phyloP scores from a whole-genome alignment of 2,797 vertebrate genomes.

The Cyclura pinguis region DNA sequence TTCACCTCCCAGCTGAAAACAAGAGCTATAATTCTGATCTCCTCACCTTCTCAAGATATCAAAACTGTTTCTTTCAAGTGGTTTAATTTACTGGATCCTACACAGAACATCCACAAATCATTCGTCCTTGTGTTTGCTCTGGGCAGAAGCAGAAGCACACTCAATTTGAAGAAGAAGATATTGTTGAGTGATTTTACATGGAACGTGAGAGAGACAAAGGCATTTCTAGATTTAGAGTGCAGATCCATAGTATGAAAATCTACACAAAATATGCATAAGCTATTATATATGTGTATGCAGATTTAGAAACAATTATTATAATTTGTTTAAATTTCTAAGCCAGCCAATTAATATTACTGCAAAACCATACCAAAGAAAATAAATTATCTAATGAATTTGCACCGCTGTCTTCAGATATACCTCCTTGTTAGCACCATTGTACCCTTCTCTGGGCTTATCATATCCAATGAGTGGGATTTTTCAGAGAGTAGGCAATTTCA shows the following conservation, averaged over 20 bases:
- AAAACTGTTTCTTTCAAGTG: neutral
- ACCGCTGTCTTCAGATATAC: too few relatives aligned
- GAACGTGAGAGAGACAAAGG: too few relatives aligned
- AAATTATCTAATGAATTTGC: too few relatives aligned
- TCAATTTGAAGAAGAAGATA: neutral
- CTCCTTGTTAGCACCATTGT: too few relatives aligned
- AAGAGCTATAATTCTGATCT: neutral
- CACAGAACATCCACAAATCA: neutral
- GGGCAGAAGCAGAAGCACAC: neutral
- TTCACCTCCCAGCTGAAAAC: slow-evolving; percentile 47
- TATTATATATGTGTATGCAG: neutral
- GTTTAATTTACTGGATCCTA: too few relatives aligned
- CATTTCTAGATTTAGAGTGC: too few relatives aligned
- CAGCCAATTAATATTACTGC: too few relatives aligned
- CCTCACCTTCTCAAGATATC: neutral
- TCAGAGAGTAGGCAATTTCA: too few relatives aligned
- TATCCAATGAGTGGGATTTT: too few relatives aligned
- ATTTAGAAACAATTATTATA: neutral
- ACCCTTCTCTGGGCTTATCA: too few relatives aligned
- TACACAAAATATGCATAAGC: neutral
- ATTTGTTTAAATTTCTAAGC: too few relatives aligned
- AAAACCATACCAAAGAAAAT: too few relatives aligned
- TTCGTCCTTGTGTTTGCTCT: neutral
- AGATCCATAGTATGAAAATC: neutral
- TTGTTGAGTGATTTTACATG: neutral